A percentile compares a stretch with the other conserved stretches of the same genome.
These are phyloP conservation scores for Tretioscincus oriximinensis DNA, from an alignment of 2,113 vertebrate species.

Conservation along the genomic window DNA sequence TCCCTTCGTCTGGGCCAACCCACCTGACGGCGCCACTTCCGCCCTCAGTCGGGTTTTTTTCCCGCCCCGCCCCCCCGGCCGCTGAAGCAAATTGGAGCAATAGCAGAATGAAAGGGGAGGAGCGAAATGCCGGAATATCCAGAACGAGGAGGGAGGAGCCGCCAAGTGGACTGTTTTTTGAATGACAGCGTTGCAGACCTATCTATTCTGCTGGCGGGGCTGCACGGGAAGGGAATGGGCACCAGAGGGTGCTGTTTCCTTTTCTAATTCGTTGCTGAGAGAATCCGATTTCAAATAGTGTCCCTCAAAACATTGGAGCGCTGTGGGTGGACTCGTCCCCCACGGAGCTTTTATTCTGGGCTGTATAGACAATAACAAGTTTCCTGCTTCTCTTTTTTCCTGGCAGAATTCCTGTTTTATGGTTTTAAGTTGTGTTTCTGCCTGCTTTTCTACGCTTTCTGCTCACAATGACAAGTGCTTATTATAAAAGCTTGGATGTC, in stretches of 20 bases:
- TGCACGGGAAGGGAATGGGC: background rate
- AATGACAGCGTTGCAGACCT: background rate
- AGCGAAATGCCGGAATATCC: background rate
- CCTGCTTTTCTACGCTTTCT: no score
- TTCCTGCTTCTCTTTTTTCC: no score
- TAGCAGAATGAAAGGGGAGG: background rate
- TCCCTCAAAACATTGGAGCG: no score
- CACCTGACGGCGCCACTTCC: slow-evolving; percentile 29
- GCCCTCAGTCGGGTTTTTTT: slow-evolving; percentile 3
- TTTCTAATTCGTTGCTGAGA: background rate
- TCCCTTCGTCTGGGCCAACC: background rate
- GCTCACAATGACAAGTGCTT: no score
- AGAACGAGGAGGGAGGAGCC: no score
- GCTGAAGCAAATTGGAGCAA: background rate
- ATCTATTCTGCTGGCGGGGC: background rate
- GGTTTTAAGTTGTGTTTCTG: no score
- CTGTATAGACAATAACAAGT: no score
- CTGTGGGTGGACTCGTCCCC: no score
- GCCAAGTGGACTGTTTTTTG: background rate
- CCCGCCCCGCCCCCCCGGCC: no score
- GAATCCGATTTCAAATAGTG: background rate
- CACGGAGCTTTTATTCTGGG: no score
- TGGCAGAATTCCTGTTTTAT: no score
- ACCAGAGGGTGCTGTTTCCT: background rate
- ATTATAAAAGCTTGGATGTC: no score